phyloP scores from a whole-genome alignment of 2,113 vertebrate species.

The Opisthocomus hoazin region DNA sequence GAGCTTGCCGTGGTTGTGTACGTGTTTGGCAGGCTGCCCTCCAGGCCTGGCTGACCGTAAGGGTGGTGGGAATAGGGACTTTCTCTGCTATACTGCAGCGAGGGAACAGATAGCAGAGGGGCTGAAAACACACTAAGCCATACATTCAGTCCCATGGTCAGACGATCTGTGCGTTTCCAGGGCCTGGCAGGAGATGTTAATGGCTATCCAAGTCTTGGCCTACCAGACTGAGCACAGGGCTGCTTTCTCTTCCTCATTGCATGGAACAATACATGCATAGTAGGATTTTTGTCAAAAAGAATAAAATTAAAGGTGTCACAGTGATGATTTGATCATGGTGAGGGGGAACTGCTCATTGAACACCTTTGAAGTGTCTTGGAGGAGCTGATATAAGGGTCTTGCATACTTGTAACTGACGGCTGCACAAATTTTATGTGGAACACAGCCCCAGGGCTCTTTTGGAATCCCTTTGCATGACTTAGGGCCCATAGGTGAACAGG shows the following conservation, averaged over 20 bases:
- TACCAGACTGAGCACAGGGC: background rate
- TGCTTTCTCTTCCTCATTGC: background rate
- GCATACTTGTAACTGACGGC: background rate
- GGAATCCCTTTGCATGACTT: background rate
- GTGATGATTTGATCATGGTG: background rate
- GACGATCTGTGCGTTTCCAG: background rate
- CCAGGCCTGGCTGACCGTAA: background rate
- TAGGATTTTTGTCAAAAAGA: background rate
- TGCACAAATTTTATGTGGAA: background rate
- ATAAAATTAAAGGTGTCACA: background rate
- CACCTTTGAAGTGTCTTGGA: background rate
- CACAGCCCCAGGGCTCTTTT: background rate
- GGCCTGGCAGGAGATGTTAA: background rate
- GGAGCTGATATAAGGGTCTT: background rate
- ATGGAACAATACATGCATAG: background rate
- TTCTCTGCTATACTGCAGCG: background rate
- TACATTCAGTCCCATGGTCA: background rate
- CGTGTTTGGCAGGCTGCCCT: background rate
- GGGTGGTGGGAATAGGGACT: background rate
- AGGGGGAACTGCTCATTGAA: background rate
- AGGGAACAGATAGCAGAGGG: background rate
- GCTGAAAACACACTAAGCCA: background rate
- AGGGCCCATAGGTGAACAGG: background rate
- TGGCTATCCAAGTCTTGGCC: background rate
- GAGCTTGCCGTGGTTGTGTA: background rate